Evolutionary conservation across 2,888 invertebrate species (phyloP), one percentile per base, ranked within the genome.

Genomic region (Pyralis farinalis): DNA sequence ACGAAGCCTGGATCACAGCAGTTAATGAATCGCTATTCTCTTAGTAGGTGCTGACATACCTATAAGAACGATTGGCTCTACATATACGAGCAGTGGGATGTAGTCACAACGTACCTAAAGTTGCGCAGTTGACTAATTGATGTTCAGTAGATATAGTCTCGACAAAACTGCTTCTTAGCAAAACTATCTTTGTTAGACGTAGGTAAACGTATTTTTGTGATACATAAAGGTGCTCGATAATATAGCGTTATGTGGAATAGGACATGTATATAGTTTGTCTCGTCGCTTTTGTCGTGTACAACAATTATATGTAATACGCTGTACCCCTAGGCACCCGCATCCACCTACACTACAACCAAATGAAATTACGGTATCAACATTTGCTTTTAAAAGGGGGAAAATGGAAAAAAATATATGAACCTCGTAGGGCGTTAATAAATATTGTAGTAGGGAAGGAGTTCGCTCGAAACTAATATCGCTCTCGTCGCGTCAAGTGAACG

Each of bases 401-500:
- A 67, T 66, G 65, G 63, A 62, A 67, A 65, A 68, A 49, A 51
- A 49, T 48, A 51, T 48, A 53, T 60, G 58, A 60, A 67, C 61
- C 58, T 67, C 69, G 70, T 63, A 64, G 66, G 71, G 75, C 73
- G 76, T 84, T 86, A 86, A 86, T 86, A 86, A 86, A 86, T 85
- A 85, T 82, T 80, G 81, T 84, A 81, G 81, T 79, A 77, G 80
- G 73, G 73, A 72, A 79, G 76, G 77, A 81, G 80, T 78, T 78
- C 76, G 75, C 79, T 84, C 71, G 75, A 81, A 87, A 87, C 87
- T 87, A 88, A 88, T 87, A 87, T 87, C 73, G 84, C 80, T 82
- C 83, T 83, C 80, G 80, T 79, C 83, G 85, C 83, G 87, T 87
- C 85, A 87, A 87, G 86, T 85, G 88, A 86, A 86, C 86, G 82